Conservation (phyloP, 2,797 vertebrate species). For the Eospalax fontanierii region DNA sequence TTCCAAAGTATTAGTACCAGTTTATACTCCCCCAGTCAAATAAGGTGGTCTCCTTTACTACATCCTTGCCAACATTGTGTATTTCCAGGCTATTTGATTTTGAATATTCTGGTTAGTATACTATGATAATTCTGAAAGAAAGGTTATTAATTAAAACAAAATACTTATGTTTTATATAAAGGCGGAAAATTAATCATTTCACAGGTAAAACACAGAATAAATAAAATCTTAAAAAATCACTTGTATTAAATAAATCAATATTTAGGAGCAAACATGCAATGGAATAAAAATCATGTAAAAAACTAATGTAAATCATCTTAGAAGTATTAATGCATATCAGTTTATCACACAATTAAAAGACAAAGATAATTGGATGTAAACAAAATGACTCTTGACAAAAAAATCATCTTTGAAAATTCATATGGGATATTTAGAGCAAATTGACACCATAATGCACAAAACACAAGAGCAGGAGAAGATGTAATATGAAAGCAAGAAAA, state of each 20-base stretch:
- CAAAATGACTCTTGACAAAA: not conserved
- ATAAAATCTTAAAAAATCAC: not conserved
- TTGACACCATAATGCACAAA: not conserved
- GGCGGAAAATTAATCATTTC: not conserved
- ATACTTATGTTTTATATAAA: not conserved
- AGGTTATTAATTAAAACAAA: not conserved
- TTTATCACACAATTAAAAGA: not conserved
- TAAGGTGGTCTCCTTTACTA: not conserved
- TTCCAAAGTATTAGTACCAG: not conserved
- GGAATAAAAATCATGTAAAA: not conserved
- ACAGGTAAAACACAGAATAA: not conserved
- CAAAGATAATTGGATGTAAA: not conserved
- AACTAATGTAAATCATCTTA: not conserved
- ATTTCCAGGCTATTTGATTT: not conserved
- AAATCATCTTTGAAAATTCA: not conserved
- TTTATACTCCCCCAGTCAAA: not conserved
- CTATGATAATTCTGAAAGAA: not conserved
- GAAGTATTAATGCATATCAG: not conserved
- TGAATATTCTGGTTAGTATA: not conserved
- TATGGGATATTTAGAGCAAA: not conserved
- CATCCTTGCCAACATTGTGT: not conserved
- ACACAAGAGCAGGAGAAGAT: not conserved
- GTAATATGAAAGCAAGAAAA: constrained; percentile 24
- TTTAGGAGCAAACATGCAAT: not conserved
- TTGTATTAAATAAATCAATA: not conserved